phyloP scores from a whole-genome alignment of 1,140 invertebrate species.

The fruit fly (Drosophila melanogaster) region Release_6_plus_ISO1_MT NT_037436.4:15268501-15269000 shows the following conservation, averaged over 20 bases:
- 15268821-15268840: constrained; percentile 59
- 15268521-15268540: not conserved
- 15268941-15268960: constrained; percentile 72
- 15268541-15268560: constrained; percentile 17
- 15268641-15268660: constrained; percentile 52
- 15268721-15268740: constrained; percentile 52
- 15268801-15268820: constrained; percentile 71
- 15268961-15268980: not conserved
- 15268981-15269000: no score
- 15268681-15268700: constrained; percentile 53
- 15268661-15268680: constrained; percentile 15
- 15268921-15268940: constrained; percentile 78
- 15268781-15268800: constrained; percentile 20
- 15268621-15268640: constrained; percentile 6
- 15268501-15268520: not conserved
- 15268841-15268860: constrained; percentile 48
- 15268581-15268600: constrained; percentile 32
- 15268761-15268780: constrained; percentile 41
- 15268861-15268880: constrained; percentile 62
- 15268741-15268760: constrained; percentile 42
- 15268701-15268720: constrained; percentile 69
- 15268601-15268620: constrained; percentile 10
- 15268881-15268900: constrained; percentile 63
- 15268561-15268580: constrained; percentile 13
- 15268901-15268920: constrained; percentile 53